Base-by-base conservation (phyloP, 2,888 invertebrate genomes). In the Scrobipalpa atriplicella region DNA sequence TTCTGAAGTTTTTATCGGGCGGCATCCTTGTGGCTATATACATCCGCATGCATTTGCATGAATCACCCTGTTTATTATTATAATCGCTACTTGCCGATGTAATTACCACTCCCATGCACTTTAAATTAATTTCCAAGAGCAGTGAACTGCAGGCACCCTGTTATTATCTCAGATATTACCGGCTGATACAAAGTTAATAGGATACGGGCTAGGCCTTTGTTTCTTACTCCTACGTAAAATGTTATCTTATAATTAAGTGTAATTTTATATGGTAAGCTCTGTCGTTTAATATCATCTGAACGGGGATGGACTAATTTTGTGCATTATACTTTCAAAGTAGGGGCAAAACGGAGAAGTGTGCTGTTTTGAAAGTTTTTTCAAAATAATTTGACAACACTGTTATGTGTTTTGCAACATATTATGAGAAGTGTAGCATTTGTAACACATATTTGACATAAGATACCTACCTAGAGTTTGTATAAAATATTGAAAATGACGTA, bases 41-140 rank as follows among this genome's bases (percentile, higher is more conserved):
- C 67, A 81, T 84, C 80, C 82, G 74, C 73, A 81, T 83, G 84
- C 81, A 84, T 86, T 87, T 83, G 75, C 78, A 80, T 84, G 84
- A 86, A 82, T 83, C 83, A 84, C 64, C 82, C 80, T 82, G 82
- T 85, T 84, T 85, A 85, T 85, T 80, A 79, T 79, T 75, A 75
- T 88, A 86, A 86, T 87, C 78, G 84, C 84, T 86, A 85, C 85
- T 86, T 84, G 82, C 72, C 77, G 74, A 75, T 72, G 81, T 84
- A 85, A 87, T 86, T 85, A 84, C 84, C 81, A 79, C 84, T 85
- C 85, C 85, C 82, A 86, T 86, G 85, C 86, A 88, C 84, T 89
- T 87, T 86, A 87, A 90, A 89, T 90, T 89, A 88, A 90, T 90
- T 87, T 83, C 81, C 80, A 79, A 85, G 84, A 81, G 83, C 83